phyloP scores from a whole-genome alignment of 1,140 invertebrate species.

The Drosophila pectinifera region DNA sequence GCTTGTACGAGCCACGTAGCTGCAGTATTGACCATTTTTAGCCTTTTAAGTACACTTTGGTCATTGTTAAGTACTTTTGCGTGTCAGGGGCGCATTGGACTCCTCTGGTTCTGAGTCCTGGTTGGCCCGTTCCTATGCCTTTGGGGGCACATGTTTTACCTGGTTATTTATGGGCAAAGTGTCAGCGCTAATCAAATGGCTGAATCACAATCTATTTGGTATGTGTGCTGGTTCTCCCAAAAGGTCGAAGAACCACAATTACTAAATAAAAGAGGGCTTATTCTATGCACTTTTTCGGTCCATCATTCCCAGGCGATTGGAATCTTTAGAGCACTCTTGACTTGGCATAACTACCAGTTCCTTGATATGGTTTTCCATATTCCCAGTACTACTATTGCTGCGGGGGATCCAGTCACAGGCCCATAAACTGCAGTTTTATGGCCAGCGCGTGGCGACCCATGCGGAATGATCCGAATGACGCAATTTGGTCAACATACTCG shows the following conservation, averaged over 20 bases:
- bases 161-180: constrained; percentile 84
- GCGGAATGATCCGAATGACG: constrained; percentile 71
- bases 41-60: constrained; percentile 81
- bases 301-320: constrained; percentile 27
- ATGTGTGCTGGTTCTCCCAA: constrained; percentile 29
- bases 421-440: constrained; percentile 74
- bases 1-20: constrained; percentile 36
- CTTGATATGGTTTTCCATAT: constrained; percentile 35
- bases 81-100: constrained; percentile 67
- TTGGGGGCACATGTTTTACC: constrained; percentile 80
- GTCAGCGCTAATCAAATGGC: constrained; percentile 83
- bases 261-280: constrained; percentile 20
- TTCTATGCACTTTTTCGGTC: constrained; percentile 39
- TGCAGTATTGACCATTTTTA: constrained; percentile 75
- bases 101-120: constrained; percentile 8
- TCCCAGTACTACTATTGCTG: background rate
- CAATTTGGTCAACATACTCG: constrained; percentile 43
- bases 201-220: constrained; percentile 71
- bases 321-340: constrained; percentile 32
- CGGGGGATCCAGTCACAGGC: constrained; percentile 6
- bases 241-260: constrained; percentile 45
- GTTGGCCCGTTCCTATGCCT: constrained; percentile 34
- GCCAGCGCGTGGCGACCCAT: constrained; percentile 49
- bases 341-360: constrained; percentile 43
- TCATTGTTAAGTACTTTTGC: constrained; percentile 84